phyloP scores from a whole-genome alignment of 2,888 invertebrate species.

The Gasteruption jaculator region DNA sequence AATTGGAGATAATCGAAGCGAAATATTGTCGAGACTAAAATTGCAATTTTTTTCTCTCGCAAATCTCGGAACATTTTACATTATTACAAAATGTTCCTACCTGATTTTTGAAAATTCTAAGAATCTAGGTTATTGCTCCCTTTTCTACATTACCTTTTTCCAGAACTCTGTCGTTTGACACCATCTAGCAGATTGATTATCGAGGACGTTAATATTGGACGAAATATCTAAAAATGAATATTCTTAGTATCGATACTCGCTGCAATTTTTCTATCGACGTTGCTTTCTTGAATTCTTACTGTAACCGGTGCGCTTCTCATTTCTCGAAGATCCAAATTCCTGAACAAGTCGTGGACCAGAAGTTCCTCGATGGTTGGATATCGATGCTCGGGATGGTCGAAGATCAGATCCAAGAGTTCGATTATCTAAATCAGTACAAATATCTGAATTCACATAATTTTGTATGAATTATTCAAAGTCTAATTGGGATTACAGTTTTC shows the following conservation, averaged over 20 bases:
- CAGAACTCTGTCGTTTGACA: conserved; percentile 39
- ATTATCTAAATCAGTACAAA: conserved; percentile 62
- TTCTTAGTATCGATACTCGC: background rate
- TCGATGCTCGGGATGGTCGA: conserved; percentile 63
- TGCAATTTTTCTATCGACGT: background rate
- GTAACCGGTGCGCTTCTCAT: conserved; percentile 78
- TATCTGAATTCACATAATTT: conserved; percentile 1
- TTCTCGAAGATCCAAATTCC: conserved; percentile 84
- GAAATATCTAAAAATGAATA: conserved; percentile 40
- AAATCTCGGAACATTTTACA: no score
- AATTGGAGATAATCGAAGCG: background rate
- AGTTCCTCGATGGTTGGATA: conserved; percentile 77
- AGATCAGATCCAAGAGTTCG: conserved; percentile 74
- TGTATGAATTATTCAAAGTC: background rate
- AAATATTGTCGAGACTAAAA: no score
- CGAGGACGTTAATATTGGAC: conserved; percentile 44
- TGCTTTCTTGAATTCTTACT: no score
- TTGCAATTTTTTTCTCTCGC: conserved; percentile 4
- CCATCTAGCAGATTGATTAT: conserved; percentile 43
- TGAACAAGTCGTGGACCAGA: conserved; percentile 77
- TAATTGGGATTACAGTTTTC: no score
- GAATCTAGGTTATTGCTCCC: no score
- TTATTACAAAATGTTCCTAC: no score
- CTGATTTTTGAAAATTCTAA: no score
- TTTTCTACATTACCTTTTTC: conserved; percentile 36